Percentiles rank a stretch among this genome's conserved stretches.
phyloP scores from a whole-genome alignment of 2,797 vertebrate genomes.

The Galago senegalensis region DNA sequence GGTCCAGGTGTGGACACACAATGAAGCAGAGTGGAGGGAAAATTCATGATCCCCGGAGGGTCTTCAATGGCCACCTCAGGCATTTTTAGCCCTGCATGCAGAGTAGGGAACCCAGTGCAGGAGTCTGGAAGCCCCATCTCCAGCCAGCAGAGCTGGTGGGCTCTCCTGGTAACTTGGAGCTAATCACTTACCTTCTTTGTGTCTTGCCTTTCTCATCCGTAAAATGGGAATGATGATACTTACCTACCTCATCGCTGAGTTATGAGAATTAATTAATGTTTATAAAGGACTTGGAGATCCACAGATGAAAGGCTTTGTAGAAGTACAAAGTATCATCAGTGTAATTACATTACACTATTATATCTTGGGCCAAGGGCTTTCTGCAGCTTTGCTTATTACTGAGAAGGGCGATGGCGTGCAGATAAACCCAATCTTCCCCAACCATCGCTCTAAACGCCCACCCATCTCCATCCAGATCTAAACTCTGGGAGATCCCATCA shows the following conservation, averaged over 20 bases:
- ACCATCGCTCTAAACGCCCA: conserved; percentile 58
- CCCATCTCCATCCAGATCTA: conserved; percentile 67
- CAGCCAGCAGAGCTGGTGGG: neutral
- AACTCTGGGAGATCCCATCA: conserved; percentile 71
- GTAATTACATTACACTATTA: conserved; percentile 82
- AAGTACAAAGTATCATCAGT: conserved; percentile 79
- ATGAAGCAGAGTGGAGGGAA: too few species aligned
- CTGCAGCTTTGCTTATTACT: conserved; percentile 82
- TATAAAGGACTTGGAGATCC: conserved; percentile 81
- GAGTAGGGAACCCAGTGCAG: accelerated
- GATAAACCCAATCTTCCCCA: conserved; percentile 80
- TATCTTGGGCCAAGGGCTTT: conserved; percentile 80
- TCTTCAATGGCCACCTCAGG: neutral
- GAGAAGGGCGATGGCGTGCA: conserved; percentile 75
- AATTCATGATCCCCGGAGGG: neutral
- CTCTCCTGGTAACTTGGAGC: conserved; percentile 23
- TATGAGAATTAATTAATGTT: conserved; percentile 84
- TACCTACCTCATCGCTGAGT: conserved; percentile 84
- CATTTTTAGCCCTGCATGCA: too few species aligned
- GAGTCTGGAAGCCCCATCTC: neutral
- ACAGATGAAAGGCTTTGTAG: conserved; percentile 78
- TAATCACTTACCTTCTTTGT: conserved; percentile 8
- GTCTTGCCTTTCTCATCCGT: conserved; percentile 39
- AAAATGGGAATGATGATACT: conserved; percentile 77
- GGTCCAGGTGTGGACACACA: neutral